Conservation (phyloP, 2,113 vertebrate species). For the Leucoraja erinaceus region DNA sequence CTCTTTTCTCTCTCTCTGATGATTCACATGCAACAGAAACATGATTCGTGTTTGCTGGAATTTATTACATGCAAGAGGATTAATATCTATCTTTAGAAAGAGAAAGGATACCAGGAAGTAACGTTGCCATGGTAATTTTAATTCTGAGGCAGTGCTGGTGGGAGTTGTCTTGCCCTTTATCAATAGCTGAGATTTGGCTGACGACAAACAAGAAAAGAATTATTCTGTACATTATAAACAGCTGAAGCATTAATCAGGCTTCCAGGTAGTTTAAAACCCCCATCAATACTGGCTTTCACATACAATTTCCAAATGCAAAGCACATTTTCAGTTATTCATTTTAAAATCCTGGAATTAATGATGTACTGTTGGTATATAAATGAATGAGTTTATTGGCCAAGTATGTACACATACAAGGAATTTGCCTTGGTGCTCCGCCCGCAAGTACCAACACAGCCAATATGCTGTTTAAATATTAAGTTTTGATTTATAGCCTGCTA, state of each 20-base stretch:
- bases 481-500: background rate
- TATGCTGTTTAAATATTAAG: background rate
- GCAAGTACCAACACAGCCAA: no score
- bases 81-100: background rate
- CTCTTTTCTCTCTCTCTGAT: background rate
- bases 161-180: background rate
- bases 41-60: background rate
- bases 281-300: background rate
- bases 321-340: constrained; percentile 1
- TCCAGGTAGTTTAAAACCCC: no score
- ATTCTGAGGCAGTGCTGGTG: background rate
- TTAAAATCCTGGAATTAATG: constrained; percentile 19
- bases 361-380: background rate
- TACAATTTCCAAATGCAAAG: background rate
- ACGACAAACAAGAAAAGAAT: background rate
- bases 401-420: no score
- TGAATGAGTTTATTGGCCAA: no score
- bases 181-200: background rate
- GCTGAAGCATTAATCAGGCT: no score
- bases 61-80: background rate
- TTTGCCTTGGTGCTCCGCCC: no score
- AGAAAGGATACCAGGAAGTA: background rate
- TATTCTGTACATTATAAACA: background rate
- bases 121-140: background rate
- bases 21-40: background rate